A percentile compares a stretch with the other conserved stretches of the same genome.
phyloP scores from a whole-genome alignment of 2,113 vertebrate species.

The Phalacrocorax aristotelis region DNA sequence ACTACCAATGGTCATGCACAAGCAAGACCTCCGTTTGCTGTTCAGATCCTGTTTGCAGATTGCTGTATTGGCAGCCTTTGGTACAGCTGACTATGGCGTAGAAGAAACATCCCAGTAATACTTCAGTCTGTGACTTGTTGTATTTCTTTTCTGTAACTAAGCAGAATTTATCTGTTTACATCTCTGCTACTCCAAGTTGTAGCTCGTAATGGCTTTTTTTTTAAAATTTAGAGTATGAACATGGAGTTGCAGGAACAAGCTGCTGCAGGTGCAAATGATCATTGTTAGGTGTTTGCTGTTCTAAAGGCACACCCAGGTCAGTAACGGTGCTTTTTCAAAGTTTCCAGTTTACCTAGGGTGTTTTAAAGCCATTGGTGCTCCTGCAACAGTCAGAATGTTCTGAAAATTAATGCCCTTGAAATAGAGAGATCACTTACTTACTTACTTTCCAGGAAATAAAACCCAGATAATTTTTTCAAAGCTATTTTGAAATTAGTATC shows the following conservation, averaged over 20 bases:
- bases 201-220: not conserved
- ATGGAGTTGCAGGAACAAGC: not conserved
- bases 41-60: not conserved
- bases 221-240: not conserved
- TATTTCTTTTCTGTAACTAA: not conserved
- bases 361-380: not conserved
- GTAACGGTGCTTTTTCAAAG: not conserved
- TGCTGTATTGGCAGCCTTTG: not conserved
- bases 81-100: not conserved
- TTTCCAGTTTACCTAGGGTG: not conserved
- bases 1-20: not conserved
- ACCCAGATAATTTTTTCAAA: not conserved
- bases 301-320: not conserved
- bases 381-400: not conserved
- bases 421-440: not conserved
- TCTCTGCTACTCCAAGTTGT: not conserved
- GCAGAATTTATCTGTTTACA: not conserved
- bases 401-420: not conserved
- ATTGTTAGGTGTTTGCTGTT: not conserved
- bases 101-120: not conserved
- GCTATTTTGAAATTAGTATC: not conserved
- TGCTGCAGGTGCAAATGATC: not conserved
- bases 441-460: not conserved
- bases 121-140: not conserved
- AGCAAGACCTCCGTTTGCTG: not conserved